Base-by-base conservation (phyloP, 53 echinoderm and acorn worm species). In the Zoroaster sp. region DNA sequence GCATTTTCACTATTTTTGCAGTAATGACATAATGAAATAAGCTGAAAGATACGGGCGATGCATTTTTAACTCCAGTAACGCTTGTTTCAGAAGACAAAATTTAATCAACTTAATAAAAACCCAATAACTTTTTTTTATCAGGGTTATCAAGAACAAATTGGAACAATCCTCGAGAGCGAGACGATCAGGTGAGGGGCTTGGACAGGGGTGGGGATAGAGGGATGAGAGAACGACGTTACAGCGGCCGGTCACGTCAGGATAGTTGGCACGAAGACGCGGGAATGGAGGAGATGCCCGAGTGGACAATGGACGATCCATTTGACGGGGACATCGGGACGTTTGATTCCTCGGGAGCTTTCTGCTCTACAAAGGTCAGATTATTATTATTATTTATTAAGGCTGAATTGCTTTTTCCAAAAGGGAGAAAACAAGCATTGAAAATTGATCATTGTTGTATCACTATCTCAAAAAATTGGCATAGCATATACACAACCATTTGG, bases 321-420 rank as follows among this genome's bases (percentile, higher is more conserved):
- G 91, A 93, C 9, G 87, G 77, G 30, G 97, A 97, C 74, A 92
- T 95, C 17, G 95, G 97, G 23, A 90, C 93, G 21, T 97, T 97
- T 73, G 97, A 97, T 70, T 73, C 97, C 2, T 91, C 97, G 7
- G 97, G 97, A 25, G 97, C 97, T 1, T 97, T 97, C 92, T 93
- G 77, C 39, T 94, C 97, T 12, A 92, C 88, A 68, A 97, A 97
- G 92, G 97, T 95, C 89, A 72, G 79, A 20, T 46, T 31, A 40
- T 11, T 7, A n/a, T n/a, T n/a, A n/a, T n/a, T n/a, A n/a, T n/a
- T n/a, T n/a, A n/a, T n/a, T n/a, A n/a, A n/a, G n/a, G n/a, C n/a
- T n/a, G n/a, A n/a, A n/a, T n/a, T n/a, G n/a, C n/a, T n/a, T n/a
- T n/a, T n/a, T n/a, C n/a, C n/a, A n/a, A n/a, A n/a, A n/a, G n/a